A percentile compares a stretch with the other conserved stretches of the same genome.
Conservation (phyloP, 2,888 invertebrate species). For the Acanthosepion esculentum region DNA sequence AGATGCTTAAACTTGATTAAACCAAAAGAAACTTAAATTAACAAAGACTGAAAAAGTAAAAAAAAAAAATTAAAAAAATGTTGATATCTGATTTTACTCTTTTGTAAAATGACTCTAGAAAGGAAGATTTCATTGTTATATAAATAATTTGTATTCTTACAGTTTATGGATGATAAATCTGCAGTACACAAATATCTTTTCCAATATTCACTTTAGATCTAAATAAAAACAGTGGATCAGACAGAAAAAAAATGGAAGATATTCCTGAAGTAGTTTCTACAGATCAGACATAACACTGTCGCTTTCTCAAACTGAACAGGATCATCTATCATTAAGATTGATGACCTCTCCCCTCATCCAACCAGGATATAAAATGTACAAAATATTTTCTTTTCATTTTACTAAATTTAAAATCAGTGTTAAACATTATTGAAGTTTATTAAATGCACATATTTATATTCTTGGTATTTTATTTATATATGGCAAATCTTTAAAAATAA, state of each 20-base stretch:
- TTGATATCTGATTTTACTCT: too few relatives aligned
- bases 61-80: too few relatives aligned
- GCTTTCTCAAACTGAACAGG: background rate
- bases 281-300: background rate
- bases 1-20: too few relatives aligned
- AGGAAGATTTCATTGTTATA: too few relatives aligned
- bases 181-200: background rate
- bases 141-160: too few relatives aligned
- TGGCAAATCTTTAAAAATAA: too few relatives aligned
- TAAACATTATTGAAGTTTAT: background rate
- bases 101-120: too few relatives aligned
- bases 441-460: too few relatives aligned
- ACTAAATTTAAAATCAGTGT: background rate
- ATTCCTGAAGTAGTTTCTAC: background rate
- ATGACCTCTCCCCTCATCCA: background rate
- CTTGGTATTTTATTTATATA: too few relatives aligned
- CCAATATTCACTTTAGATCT: background rate
- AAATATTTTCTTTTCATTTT: background rate
- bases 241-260: background rate
- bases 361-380: background rate
- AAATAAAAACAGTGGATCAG: background rate
- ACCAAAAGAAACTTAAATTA: too few relatives aligned
- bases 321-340: background rate
- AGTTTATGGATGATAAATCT: background rate
- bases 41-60: too few relatives aligned